Evolutionary conservation across 1,140 invertebrate species (phyloP).

Genomic region (Bombus consobrinus): DNA sequence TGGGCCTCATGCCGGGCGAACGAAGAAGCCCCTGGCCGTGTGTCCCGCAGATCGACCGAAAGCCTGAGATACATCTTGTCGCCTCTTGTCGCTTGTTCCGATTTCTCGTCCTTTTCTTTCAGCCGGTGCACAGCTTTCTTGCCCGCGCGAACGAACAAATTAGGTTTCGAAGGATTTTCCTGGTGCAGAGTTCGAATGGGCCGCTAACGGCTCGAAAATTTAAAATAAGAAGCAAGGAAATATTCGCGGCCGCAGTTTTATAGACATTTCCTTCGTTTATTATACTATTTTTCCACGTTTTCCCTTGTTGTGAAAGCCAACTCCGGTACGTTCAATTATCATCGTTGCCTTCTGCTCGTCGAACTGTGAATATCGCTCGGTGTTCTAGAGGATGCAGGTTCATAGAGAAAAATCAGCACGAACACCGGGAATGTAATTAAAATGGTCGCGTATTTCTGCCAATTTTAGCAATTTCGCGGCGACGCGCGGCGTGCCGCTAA

Average conservation of each 20-base stretch:
- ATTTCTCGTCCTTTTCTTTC: conserved; percentile 5
- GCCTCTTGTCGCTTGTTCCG: not conserved
- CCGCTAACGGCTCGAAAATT: not conserved
- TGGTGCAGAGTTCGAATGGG: not conserved
- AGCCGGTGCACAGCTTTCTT: not conserved
- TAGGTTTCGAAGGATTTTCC: not conserved
- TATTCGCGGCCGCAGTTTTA: not conserved
- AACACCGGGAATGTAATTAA: conserved; percentile 61
- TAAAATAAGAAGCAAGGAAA: not conserved
- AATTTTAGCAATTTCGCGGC: conserved; percentile 68
- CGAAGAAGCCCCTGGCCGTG: conserved; percentile 37
- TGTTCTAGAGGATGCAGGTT: conserved; percentile 24
- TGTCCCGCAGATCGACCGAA: conserved; percentile 44
- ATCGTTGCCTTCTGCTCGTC: conserved; percentile 5
- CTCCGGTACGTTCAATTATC: conserved; percentile 17
- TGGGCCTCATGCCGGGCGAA: conserved; percentile 39
- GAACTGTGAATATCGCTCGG: not conserved
- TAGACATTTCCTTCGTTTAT: not conserved
- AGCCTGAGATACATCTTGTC: conserved; percentile 13
- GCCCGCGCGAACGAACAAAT: conserved; percentile 19
- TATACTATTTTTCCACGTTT: not conserved
- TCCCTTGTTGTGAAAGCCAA: not conserved
- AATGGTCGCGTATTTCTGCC: conserved; percentile 67
- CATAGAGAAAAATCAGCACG: conserved; percentile 38
- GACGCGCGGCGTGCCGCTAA: conserved; percentile 30